Evolutionary conservation across 2,888 invertebrate genomes (phyloP), one percentile per base, ranked within the genome.

Genomic region (Drepanosiphum platanoidis): DNA sequence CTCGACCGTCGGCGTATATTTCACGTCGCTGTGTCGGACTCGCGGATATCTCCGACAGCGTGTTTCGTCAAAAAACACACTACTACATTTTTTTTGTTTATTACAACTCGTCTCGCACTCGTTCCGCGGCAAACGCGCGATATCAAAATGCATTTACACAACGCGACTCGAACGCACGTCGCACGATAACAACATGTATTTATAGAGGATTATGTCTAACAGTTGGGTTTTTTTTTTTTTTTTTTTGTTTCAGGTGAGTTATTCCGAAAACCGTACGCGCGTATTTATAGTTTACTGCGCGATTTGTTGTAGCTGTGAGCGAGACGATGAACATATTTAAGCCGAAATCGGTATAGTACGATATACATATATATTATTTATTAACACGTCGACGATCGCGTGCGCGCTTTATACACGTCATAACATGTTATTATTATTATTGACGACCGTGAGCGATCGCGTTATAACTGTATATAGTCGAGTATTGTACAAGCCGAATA

Each of bases 161-260:
- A 3, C 5, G 18, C 11, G 2, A 32, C 32, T 32, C 22, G 34
- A 58, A 27, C 36, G 27, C 52, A 18, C 15, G 34, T 15, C 22
- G 4, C 5, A 52, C n/a, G 34, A 58, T 36, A 52, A 58, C 52
- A 52, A 75, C n/a, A 74, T 32, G 32, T 52, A n/a, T n/a, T n/a
- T n/a, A n/a, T n/a, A n/a, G n/a, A n/a, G n/a, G 32, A 74, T 61
- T 34, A 61, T 27, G 58, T 75, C 32, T 78, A 78, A 78, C 42
- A 11, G 78, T 64, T 8, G 3, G n/a, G n/a, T n/a, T 78, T 66
- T 42, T 39, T 78, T 0, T 75, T 2, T 39, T 58, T 78, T 4
- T 78, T 7, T 39, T 78, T 42, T 78, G 64, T 78, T 78, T 78
- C 78, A 78, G 78, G 78, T 78, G 78, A 78, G 78, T 78, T 64